phyloP scores from a whole-genome alignment of 2,888 invertebrate genomes.

The Corbicula japonica region DNA sequence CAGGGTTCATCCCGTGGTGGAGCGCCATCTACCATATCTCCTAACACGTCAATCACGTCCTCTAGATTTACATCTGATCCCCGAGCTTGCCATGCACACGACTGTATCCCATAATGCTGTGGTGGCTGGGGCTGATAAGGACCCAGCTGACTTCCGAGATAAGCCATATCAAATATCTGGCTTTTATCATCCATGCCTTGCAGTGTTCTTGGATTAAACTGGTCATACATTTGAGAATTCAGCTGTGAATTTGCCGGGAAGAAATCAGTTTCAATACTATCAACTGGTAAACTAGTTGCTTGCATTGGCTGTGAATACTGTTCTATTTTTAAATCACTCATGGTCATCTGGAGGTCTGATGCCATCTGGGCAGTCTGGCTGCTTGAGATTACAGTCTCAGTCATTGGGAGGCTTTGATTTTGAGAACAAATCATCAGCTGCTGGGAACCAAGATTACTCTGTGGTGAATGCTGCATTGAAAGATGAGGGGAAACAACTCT shows the following conservation, averaged over 20 bases:
- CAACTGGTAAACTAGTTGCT: slow-evolving; percentile 9
- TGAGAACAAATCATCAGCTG: slow-evolving; percentile 8
- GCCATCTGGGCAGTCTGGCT: slow-evolving; percentile 11
- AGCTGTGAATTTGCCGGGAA: slow-evolving; percentile 20
- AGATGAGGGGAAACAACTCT: slow-evolving; percentile 24
- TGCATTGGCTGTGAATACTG: slow-evolving; percentile 22
- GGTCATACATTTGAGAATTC: slow-evolving; percentile 16
- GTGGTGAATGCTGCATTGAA: slow-evolving; percentile 24
- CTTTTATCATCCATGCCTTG: slow-evolving; percentile 6
- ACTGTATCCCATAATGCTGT: too few relatives aligned
- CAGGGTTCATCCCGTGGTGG: slow-evolving; percentile 26
- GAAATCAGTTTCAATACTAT: slow-evolving; percentile 34
- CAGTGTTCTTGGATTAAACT: slow-evolving; percentile 5
- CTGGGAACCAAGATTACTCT: slow-evolving; percentile 14
- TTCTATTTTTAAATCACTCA: slow-evolving; percentile 34
- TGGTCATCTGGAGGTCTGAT: slow-evolving; percentile 29
- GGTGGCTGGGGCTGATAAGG: too few relatives aligned
- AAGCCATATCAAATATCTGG: background rate
- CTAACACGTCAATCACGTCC: slow-evolving; percentile 32
- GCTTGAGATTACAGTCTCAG: slow-evolving; percentile 18
- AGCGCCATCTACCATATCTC: slow-evolving; percentile 29
- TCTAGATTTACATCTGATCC: slow-evolving; percentile 20
- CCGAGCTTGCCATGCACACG: slow-evolving; percentile 15
- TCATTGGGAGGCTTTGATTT: slow-evolving; percentile 19
- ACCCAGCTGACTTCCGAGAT: slow-evolving; percentile 7